These are phyloP conservation scores for Drosophila seguyi DNA, from an alignment of 1,140 invertebrate species.

Conservation along the genomic window DNA sequence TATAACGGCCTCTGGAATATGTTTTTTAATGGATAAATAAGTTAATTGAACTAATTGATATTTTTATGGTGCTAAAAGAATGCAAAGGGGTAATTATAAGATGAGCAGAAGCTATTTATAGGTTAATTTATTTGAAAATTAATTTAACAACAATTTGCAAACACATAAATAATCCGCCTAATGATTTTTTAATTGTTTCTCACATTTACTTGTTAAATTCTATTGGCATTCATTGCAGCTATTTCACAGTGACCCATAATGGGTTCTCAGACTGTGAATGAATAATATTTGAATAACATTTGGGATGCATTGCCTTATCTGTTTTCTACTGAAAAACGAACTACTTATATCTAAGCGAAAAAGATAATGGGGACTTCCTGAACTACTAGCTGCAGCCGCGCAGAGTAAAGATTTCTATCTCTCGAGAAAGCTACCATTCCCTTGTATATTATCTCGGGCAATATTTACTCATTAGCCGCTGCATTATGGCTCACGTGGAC, in stretches of 20 bases:
- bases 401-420: constrained; percentile 27
- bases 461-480: constrained; percentile 54
- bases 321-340: neutral
- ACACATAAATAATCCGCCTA: neutral
- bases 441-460: constrained; percentile 35
- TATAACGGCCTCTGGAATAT: neutral
- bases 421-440: neutral
- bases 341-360: neutral
- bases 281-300: constrained; percentile 15
- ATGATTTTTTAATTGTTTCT: constrained; percentile 16
- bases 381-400: neutral
- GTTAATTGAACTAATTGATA: neutral
- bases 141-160: neutral
- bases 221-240: constrained; percentile 1
- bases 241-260: neutral
- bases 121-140: neutral
- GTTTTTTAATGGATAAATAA: constrained; percentile 5
- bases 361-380: constrained; percentile 25
- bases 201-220: constrained; percentile 1
- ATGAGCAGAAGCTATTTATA: neutral
- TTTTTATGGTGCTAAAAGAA: constrained; percentile 11
- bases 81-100: constrained; percentile 3
- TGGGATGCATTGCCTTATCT: constrained; percentile 21
- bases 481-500: constrained; percentile 48
- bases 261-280: neutral